Percentiles rank a stretch among this genome's conserved stretches.
Evolutionary conservation across 2,888 invertebrate species (phyloP).

Genomic region (Lithodes maja): DNA sequence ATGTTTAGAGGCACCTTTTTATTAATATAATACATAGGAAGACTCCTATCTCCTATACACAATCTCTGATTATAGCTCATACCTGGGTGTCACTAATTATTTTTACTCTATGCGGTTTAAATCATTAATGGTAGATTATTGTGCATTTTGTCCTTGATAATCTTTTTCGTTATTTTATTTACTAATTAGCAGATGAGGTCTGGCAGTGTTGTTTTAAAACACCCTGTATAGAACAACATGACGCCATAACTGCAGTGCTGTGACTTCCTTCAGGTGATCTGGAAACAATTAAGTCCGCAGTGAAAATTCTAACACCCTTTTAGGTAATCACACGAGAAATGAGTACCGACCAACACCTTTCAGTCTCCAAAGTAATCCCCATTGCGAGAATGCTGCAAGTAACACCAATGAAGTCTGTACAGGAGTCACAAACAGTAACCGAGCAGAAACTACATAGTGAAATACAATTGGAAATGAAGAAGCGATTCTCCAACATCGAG

Average conservation of each 20-base stretch:
- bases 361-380: slow-evolving; percentile 9
- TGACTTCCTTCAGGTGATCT: slow-evolving; percentile 8
- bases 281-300: neutral
- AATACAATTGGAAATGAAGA: slow-evolving; percentile 17
- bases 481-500: slow-evolving; percentile 13
- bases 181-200: too few species aligned
- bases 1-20: too few species aligned
- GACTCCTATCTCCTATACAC: too few species aligned
- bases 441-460: neutral
- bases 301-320: neutral
- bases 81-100: too few species aligned
- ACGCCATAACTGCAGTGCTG: slow-evolving; percentile 3
- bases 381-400: slow-evolving; percentile 6
- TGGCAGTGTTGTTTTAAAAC: too few species aligned
- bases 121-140: too few species aligned
- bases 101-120: too few species aligned
- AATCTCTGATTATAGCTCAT: too few species aligned
- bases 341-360: neutral
- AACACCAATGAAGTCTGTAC: neutral
- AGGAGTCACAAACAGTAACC: neutral
- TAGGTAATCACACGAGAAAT: slow-evolving; percentile 25
- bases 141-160: too few species aligned
- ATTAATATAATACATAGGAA: too few species aligned
- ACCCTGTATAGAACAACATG: neutral
- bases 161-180: too few species aligned